These are phyloP conservation scores for Agrochola litura DNA, from an alignment of 2,888 invertebrate species.

Conservation along the genomic window DNA sequence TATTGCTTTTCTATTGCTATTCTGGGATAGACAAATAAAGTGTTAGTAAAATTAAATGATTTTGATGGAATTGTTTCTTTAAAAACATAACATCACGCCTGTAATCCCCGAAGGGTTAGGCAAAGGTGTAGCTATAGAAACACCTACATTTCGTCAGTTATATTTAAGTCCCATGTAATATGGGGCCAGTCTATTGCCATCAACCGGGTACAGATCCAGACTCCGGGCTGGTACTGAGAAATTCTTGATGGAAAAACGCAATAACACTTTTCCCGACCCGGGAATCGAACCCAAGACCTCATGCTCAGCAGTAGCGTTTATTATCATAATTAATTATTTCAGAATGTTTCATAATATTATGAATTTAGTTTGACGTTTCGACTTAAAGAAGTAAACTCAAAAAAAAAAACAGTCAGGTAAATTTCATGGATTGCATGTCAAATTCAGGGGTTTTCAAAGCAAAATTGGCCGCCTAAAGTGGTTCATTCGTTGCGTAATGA, in stretches of 20 bases:
- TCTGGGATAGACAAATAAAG: neutral
- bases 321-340: neutral
- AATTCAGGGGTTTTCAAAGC: conserved; percentile 49
- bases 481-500: conserved; percentile 65
- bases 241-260: neutral
- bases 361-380: neutral
- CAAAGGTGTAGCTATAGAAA: neutral
- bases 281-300: neutral
- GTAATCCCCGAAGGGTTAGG: neutral
- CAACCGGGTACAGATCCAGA: neutral
- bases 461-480: conserved; percentile 58
- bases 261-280: neutral
- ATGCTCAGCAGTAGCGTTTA: neutral
- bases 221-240: neutral
- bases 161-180: neutral
- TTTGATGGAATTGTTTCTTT: neutral
- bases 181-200: neutral
- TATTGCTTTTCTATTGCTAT: neutral
- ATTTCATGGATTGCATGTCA: conserved; percentile 51
- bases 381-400: neutral
- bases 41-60: neutral
- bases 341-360: neutral
- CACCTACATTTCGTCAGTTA: neutral
- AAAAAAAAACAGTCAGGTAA: neutral
- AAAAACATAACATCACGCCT: neutral